Base-by-base conservation (phyloP, 35 echinoderm and acorn worm genomes). In the Heliocidaris tuberculata region DNA sequence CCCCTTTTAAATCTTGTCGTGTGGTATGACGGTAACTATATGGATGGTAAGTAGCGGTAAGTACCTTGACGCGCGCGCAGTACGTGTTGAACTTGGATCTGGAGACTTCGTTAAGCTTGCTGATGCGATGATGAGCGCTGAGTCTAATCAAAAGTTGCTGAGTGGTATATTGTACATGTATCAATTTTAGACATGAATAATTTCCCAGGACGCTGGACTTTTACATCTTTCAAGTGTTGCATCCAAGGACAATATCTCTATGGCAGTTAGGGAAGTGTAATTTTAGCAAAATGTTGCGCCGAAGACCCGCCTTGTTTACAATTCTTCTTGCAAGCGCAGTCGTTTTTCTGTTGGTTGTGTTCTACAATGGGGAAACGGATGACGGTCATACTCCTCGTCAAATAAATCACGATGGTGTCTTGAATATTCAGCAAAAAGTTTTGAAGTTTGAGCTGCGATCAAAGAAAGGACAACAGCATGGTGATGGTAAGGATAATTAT, bases 351-450 rank as follows among this genome's bases (percentile, higher is more conserved):
- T 89, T 89, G 87, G 87, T 89, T 6, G 32, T n/a, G 30, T 9
- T 32, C 29, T 89, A 89, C 87, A 89, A 89, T 89, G 87, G 32
- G 16, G 30, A n/a, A 47, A 6, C 31, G 8, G 30, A 2, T n/a
- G 11, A 89, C 87, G 32, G 29, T 47, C 87, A n/a, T 85, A 29
- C 70, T 24, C 65, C 21, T n/a, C 4, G 65, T 78, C 24, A n/a
- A 30, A 16, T 42, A 48, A 89, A 13, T 89, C 31, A 89, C 87
- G 16, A 47, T 17, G 32, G 19, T 6, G 32, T 16, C 47, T 89
- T 89, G 87, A 89, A 89, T 89, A 89, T 89, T 89, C 87, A 89
- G 32, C 87, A 89, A n/a, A 89, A 89, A 89, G 87, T 89, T 89
- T 89, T 89, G 24, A 89, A 89, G 87, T 48, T 17, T 42, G 31